Evolutionary conservation across 2,888 invertebrate species (phyloP).

Genomic region (Ichneumoninae sp.): DNA sequence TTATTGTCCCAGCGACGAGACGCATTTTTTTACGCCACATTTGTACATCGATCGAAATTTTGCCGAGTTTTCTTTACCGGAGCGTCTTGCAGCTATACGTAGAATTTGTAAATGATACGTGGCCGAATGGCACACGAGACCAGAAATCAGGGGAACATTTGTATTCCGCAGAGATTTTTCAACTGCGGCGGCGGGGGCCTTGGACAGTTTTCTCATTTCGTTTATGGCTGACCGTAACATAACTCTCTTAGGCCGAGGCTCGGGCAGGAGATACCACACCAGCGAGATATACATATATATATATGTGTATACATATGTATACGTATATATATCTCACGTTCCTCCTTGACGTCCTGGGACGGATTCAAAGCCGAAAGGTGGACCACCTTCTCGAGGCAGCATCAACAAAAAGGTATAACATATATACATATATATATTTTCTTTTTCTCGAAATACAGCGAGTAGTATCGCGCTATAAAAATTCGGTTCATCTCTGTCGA

Average conservation of each 20-base stretch:
- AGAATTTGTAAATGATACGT: slow-evolving; percentile 34
- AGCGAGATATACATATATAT: slow-evolving; percentile 26
- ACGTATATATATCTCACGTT: slow-evolving; percentile 37
- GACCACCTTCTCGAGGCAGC: slow-evolving; percentile 38
- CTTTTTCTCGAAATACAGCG: slow-evolving; percentile 14
- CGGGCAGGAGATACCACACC: slow-evolving; percentile 25
- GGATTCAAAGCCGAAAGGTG: slow-evolving; percentile 53
- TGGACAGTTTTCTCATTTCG: slow-evolving; percentile 83
- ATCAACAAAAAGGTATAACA: slow-evolving; percentile 45
- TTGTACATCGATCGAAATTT: not conserved
- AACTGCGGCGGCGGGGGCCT: slow-evolving; percentile 73
- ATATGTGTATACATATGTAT: not conserved
- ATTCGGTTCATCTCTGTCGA: slow-evolving; percentile 5
- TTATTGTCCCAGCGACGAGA: not conserved
- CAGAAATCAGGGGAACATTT: slow-evolving; percentile 80
- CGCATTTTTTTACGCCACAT: not conserved
- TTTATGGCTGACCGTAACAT: slow-evolving; percentile 82
- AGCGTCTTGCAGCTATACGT: not conserved
- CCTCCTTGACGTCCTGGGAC: slow-evolving; percentile 40
- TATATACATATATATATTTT: not conserved
- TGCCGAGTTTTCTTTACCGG: not conserved
- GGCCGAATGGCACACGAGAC: slow-evolving; percentile 64
- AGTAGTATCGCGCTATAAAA: slow-evolving; percentile 23
- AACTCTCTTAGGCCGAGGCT: slow-evolving; percentile 74
- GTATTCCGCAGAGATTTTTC: slow-evolving; percentile 83